phyloP scores from a whole-genome alignment of 2,113 vertebrate species.

The Maylandia zebra region DNA sequence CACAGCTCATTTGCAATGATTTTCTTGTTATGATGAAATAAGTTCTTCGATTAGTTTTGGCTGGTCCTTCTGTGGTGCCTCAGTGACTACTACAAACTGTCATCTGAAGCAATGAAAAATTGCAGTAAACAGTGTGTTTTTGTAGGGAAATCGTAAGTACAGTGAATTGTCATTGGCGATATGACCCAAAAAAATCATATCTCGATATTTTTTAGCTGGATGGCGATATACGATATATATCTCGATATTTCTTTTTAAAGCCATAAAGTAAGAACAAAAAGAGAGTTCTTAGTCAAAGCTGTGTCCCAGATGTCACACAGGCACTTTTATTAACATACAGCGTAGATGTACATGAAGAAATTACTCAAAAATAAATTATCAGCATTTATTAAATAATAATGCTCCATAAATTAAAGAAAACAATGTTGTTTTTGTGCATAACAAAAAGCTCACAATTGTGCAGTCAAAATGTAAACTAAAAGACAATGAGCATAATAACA shows the following conservation, averaged over 20 bases:
- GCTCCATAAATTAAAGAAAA: not conserved
- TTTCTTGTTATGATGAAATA: not conserved
- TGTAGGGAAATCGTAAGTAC: not conserved
- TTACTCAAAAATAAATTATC: not conserved
- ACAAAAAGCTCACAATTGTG: not conserved
- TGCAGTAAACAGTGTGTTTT: not conserved
- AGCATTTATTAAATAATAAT: not conserved
- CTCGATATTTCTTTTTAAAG: not conserved
- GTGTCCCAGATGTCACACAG: not conserved
- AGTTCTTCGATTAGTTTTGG: not conserved
- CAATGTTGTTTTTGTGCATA: not conserved
- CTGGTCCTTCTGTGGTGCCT: not conserved
- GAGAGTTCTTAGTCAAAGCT: not conserved
- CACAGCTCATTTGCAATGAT: not conserved
- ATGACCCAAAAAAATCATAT: not conserved
- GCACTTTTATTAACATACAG: not conserved
- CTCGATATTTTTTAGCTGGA: not conserved
- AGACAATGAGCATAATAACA: rapidly evolving
- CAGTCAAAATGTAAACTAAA: not conserved
- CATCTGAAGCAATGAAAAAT: not conserved
- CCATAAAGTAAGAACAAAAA: rapidly evolving
- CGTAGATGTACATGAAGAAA: not conserved
- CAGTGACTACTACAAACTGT: not conserved
- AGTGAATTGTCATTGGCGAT: not conserved
- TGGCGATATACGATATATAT: not conserved